Conservation (phyloP, 2,888 invertebrate species). For the Cryptocephalus primarius region DNA sequence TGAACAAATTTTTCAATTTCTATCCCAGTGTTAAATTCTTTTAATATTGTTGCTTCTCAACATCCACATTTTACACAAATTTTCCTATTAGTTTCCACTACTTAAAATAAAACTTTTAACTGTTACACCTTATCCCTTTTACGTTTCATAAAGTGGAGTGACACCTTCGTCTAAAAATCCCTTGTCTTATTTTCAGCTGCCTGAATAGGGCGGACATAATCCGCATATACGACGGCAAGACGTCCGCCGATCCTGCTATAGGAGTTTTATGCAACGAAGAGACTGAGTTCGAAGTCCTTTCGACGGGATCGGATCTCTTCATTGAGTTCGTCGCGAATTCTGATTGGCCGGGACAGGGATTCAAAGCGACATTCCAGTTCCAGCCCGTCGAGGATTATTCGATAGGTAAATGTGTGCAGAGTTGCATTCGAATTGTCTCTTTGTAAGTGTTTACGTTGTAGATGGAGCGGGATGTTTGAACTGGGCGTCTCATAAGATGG, state of each 20-base stretch:
- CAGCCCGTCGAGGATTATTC: conserved; percentile 46
- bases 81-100: too few species aligned
- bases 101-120: too few species aligned
- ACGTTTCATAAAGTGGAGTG: too few species aligned
- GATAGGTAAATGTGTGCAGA: conserved; percentile 24
- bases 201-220: conserved; percentile 73
- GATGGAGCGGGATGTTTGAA: too few species aligned
- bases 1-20: too few species aligned
- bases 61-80: too few species aligned
- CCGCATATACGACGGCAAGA: conserved; percentile 74
- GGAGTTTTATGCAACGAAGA: conserved; percentile 74
- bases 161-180: not conserved
- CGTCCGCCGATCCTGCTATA: conserved; percentile 61
- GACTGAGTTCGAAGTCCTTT: conserved; percentile 66
- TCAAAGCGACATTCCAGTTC: conserved; percentile 65
- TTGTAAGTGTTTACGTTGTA: too few species aligned
- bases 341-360: conserved; percentile 65
- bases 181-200: conserved; percentile 50
- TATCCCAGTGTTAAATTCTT: too few species aligned
- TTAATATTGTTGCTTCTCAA: too few species aligned
- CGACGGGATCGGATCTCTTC: conserved; percentile 70
- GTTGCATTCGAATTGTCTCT: too few species aligned
- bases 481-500: too few species aligned
- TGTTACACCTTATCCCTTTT: too few species aligned
- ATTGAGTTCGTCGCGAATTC: conserved; percentile 81